A percentile compares a stretch with the other conserved stretches of the same genome.
Conservation (phyloP, 2,113 vertebrate species). For the Globicephala melas region DNA sequence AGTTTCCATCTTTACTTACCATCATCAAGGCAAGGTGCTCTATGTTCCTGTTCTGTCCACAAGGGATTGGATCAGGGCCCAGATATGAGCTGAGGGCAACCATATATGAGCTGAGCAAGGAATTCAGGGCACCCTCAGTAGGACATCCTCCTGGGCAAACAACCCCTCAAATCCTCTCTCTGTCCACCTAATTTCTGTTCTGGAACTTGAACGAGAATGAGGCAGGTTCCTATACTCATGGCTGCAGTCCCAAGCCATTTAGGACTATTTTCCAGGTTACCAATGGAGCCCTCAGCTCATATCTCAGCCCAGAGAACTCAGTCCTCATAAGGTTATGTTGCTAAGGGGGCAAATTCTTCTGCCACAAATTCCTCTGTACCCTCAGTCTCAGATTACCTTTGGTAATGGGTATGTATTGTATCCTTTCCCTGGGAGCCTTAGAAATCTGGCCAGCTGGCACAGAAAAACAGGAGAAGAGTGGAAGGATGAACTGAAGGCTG, state of each 20-base stretch:
- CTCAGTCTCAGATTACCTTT: constrained; percentile 44
- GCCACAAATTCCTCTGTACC: constrained; percentile 33
- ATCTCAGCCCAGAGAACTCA: constrained; percentile 24
- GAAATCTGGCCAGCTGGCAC: constrained; percentile 27
- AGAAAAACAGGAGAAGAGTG: neutral
- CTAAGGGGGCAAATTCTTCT: constrained; percentile 38
- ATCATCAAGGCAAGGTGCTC: neutral
- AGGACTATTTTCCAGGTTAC: neutral
- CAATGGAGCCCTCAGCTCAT: neutral
- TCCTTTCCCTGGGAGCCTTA: constrained; percentile 18
- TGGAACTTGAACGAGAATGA: constrained; percentile 29
- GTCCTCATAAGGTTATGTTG: neutral
- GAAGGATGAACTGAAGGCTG: neutral
- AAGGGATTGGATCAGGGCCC: neutral
- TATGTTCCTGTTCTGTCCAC: neutral
- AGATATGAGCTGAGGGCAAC: neutral
- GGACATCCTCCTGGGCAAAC: neutral
- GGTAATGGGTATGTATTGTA: constrained; percentile 40
- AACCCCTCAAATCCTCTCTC: neutral
- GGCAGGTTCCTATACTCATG: neutral
- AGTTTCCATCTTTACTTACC: neutral
- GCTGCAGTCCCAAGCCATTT: neutral
- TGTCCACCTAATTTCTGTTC: neutral
- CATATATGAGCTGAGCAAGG: neutral
- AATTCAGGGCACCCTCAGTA: neutral